phyloP scores from a whole-genome alignment of 2,797 vertebrate species.

The Benthosema pterotum region DNA sequence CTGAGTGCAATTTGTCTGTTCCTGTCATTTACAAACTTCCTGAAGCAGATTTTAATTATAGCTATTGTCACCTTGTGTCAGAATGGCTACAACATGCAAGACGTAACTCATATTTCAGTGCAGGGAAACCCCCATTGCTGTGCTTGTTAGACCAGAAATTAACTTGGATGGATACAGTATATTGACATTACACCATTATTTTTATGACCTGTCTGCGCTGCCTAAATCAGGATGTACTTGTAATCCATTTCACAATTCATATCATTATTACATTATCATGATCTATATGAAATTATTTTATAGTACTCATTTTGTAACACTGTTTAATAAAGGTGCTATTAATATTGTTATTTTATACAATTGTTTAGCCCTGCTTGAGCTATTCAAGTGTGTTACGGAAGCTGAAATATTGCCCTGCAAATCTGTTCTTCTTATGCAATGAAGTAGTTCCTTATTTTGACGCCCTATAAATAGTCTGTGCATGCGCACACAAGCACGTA shows the following conservation, averaged over 20 bases:
- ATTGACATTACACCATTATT: background rate
- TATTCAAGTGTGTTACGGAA: no score
- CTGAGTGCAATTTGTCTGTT: constrained; percentile 46
- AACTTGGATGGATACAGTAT: background rate
- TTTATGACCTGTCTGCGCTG: background rate
- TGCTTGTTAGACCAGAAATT: constrained; percentile 39
- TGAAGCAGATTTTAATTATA: constrained; percentile 76
- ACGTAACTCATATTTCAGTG: constrained; percentile 64
- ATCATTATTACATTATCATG: background rate
- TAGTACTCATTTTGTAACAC: no score
- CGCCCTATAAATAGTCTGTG: constrained; percentile 4
- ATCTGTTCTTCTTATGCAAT: constrained; percentile 4
- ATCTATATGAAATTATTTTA: background rate
- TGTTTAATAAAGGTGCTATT: background rate
- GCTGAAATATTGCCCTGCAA: no score
- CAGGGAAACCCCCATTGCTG: constrained; percentile 69
- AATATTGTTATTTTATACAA: background rate
- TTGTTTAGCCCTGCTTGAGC: no score
- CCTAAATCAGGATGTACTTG: background rate
- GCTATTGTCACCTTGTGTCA: constrained; percentile 48
- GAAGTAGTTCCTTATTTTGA: constrained; percentile 18
- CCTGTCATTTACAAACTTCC: constrained; percentile 67
- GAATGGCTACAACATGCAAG: constrained; percentile 56
- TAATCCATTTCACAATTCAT: background rate
- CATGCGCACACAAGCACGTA: background rate